Base-by-base conservation (phyloP, 2,888 invertebrate genomes). In the Melipona bicolor region DNA sequence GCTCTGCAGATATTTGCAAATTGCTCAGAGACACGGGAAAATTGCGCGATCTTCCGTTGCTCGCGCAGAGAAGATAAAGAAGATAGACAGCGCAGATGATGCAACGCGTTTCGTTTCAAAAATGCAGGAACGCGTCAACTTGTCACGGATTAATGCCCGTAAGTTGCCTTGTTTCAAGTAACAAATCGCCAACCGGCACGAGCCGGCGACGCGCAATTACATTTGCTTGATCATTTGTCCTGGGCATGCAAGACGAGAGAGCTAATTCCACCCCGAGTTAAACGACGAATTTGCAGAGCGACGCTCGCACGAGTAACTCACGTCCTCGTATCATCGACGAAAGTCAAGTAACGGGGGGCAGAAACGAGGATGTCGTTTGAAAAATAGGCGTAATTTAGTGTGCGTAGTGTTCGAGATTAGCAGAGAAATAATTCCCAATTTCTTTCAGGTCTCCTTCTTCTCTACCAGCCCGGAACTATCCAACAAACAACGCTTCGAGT, bases 401-500 rank as follows among this genome's bases (percentile, higher is more conserved):
- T 32, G 32, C 32, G 32, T 32, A 32, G 32, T 4, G 0, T 59
- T 56, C 0, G 24, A 19, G 43, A 54, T 50, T 36, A 36, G 27
- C 24, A 62, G 49, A 72, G 4, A 9, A 13, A n/a, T 0, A 72
- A n/a, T 54, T 75, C 36, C 36, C 9, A 21, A 62, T 21, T 71
- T 78, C 13, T 95, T 95, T 11, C 95, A 99, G 99, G 98, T 99
- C 24, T 98, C 98, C 0, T 99, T 98, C 95, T 99, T 99, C 95
- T 98, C 98, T 0, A 99, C 99, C 0, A 98, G 98, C 89, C 98
- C 99, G 0, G 98, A 98, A 94, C 95, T 99, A 87, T 98, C 98
- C 88, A 98, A 98, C 95, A 98, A 98, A 93, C 98, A 98, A 89
- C 96, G 99, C 5, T 99, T 98, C 94, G 98, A 99, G 93, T 99